phyloP scores from a whole-genome alignment of 2,888 invertebrate genomes.

The Trichogramma dendrolimi region DNA sequence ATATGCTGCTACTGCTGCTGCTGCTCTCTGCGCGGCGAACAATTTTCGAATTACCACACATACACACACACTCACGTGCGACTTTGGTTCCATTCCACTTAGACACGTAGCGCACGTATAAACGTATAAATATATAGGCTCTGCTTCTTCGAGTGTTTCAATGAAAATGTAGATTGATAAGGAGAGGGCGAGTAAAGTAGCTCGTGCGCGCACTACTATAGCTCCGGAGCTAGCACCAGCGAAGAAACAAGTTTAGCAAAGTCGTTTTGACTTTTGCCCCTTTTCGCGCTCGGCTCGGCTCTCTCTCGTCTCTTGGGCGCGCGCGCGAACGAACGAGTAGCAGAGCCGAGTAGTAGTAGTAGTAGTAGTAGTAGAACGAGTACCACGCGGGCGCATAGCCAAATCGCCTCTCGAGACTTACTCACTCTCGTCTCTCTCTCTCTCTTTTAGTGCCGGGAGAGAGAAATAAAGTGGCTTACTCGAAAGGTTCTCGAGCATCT shows the following conservation, averaged over 20 bases:
- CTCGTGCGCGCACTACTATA: too few species aligned
- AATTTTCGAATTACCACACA: slow-evolving; percentile 8
- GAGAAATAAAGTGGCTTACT: too few species aligned
- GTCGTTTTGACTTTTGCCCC: slow-evolving; percentile 14
- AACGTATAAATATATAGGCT: too few species aligned
- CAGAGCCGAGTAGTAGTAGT: too few species aligned
- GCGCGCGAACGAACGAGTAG: too few species aligned
- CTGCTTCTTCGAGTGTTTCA: slow-evolving; percentile 2
- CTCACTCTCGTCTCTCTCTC: neutral
- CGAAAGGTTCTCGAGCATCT: neutral
- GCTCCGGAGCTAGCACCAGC: too few species aligned
- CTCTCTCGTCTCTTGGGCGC: too few species aligned
- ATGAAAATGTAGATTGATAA: slow-evolving; percentile 26
- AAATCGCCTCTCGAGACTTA: neutral
- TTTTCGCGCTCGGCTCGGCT: too few species aligned
- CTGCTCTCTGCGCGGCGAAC: neutral
- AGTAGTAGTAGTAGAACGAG: neutral
- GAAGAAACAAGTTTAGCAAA: slow-evolving; percentile 21
- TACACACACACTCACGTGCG: too few species aligned
- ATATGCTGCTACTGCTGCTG: too few species aligned
- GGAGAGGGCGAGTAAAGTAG: slow-evolving; percentile 2
- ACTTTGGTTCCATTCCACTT: too few species aligned
- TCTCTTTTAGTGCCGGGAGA: neutral
- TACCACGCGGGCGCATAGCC: neutral
- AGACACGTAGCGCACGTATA: too few species aligned